Evolutionary conservation across 2,888 invertebrate species (phyloP), one percentile per base, ranked within the genome.

Genomic region (Conops quadrifasciatus): DNA sequence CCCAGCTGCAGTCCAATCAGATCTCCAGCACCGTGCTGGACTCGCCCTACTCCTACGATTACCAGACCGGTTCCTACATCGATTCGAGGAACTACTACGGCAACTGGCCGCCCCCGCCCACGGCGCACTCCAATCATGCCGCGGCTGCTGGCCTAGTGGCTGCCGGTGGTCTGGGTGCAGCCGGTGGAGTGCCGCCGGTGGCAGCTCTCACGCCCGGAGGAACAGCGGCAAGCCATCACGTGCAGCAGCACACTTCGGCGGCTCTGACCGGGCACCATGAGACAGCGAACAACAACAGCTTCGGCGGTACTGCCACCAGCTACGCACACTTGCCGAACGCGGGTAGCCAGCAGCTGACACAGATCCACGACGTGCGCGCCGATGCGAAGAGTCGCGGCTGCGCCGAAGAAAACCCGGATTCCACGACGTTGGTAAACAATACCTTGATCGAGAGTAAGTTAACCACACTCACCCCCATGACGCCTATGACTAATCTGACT

Each of bases 11-110:
- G 85, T 94, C 93, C 81, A 93, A 93, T 81, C 94, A 94, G 85
- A 93, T 94, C 75, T 93, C 94, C 51, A 94, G 94, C 80, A 94
- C 94, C 16, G 94, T 94, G 5, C 85, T 93, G 78, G 94, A 93
- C 81, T 90, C 90, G 3, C 90, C 91, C 13, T 90, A 90, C 75
- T 85, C 90, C 36, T 90, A 90, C 73, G 90, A 90, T 74, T 90
- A 90, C 80, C 89, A 88, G 76, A 86, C 86, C 73, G 86, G 86
- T 74, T 85, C 86, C 79, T 90, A 90, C 75, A 86, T 86, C 65
- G 89, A 88, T 77, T 91, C 90, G 74, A 87, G 91, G 59, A 91
- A 91, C 79, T 90, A 90, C 78, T 90, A 91, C 76, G 90, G 89
- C 79, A 87, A 88, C 70, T 84, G 90, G 78, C 91, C 90, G 72